Evolutionary conservation across 2,888 invertebrate genomes (phyloP), one percentile per base, ranked within the genome.

Genomic region (Acanthopleura granulata): DNA sequence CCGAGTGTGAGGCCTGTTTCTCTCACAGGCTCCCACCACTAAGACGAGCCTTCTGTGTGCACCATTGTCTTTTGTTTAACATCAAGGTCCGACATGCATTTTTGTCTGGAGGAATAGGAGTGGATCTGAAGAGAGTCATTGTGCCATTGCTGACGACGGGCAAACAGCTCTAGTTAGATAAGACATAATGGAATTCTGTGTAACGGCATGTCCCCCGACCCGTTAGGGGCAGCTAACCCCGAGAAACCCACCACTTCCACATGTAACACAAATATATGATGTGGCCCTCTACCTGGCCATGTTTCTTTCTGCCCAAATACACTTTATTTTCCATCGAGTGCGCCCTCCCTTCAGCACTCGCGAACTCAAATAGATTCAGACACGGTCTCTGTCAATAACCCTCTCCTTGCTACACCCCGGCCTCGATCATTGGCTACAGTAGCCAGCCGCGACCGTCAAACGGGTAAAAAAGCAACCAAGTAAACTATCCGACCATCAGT

Each of bases 251-350:
- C 66, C 1, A 27, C 66, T 66, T 27, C 29, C 18, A 66, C 66
- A 66, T 66, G 66, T 66, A 27, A 66, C 66, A 66, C 66, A 66
- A 66, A 66, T 66, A 66, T 66, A 66, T 66, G 66, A 66, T 66
- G 66, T 66, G 25, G 66, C 66, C 25, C 3, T 66, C 66, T 66
- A 66, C 66, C 66, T 66, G 6, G 66, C 66, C 66, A 27, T 66
- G 66, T 66, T 66, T 66, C 66, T 66, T 27, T 66, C 29, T 66
- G 16, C 66, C 66, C 66, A 66, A 66, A 66, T 66, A 66, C 29
- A 22, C 29, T 66, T 27, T 66, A 66, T 66, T 66, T 66, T 66
- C 22, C 29, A 27, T 66, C 66, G 66, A 66, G 66, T 27, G 66
- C 66, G 66, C 25, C 66, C 66, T 66, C 29, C 29, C 66, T 66